Percentiles rank a stretch among this genome's conserved stretches.
Evolutionary conservation across 2,888 invertebrate species (phyloP).

Genomic region (Netelia virgata): DNA sequence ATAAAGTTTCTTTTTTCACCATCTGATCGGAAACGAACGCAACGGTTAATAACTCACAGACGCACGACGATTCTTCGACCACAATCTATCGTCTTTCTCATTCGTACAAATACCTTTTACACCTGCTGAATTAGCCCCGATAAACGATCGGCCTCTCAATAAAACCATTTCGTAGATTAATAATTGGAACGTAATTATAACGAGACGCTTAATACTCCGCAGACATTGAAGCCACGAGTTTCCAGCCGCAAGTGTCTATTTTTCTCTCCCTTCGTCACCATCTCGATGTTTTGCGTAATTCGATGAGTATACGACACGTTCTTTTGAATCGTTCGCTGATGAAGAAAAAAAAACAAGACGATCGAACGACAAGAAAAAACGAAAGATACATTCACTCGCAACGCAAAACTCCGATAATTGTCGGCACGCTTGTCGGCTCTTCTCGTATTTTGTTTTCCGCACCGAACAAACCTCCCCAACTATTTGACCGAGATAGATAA

Average conservation of each 20-base stretch:
- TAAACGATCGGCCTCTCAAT: conserved; percentile 14
- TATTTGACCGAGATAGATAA: conserved; percentile 9
- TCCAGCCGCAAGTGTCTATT: not conserved
- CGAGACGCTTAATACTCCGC: not conserved
- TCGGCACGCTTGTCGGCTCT: not conserved
- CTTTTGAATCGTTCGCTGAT: conserved; percentile 7
- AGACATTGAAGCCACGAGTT: conserved; percentile 14
- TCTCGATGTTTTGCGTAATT: conserved; percentile 9
- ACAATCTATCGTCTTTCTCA: not conserved
- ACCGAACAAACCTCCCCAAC: not conserved
- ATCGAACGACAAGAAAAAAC: not conserved
- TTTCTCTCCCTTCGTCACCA: not conserved
- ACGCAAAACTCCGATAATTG: not conserved
- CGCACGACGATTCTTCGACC: not conserved
- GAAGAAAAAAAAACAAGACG: not conserved
- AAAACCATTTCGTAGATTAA: conserved; percentile 16
- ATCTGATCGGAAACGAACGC: no score
- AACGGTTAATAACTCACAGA: no score
- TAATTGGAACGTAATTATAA: conserved; percentile 15
- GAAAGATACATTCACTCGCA: not conserved
- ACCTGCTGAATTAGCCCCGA: not conserved
- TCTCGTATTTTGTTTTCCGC: not conserved
- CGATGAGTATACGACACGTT: not conserved
- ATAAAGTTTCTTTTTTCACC: no score
- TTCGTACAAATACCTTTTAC: not conserved